Conservation (phyloP, 2,113 vertebrate species). For the Larimichthys polyactis region DNA sequence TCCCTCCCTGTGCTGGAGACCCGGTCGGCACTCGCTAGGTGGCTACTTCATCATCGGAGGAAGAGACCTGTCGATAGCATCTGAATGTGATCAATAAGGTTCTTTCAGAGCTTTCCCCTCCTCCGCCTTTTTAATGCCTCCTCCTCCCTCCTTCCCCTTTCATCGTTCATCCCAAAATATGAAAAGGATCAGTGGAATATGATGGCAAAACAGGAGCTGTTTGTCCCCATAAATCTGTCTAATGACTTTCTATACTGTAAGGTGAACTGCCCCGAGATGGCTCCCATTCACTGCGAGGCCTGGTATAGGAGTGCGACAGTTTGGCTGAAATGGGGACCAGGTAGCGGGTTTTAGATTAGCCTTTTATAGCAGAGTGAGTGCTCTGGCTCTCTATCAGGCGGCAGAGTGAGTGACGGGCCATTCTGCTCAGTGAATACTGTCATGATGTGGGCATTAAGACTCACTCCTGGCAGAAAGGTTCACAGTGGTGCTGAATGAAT, state of each 20-base stretch:
- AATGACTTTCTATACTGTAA: constrained; percentile 79
- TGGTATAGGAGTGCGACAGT: constrained; percentile 48
- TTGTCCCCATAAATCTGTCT: constrained; percentile 77
- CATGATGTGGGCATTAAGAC: constrained; percentile 76
- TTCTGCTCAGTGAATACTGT: constrained; percentile 75
- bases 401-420: constrained; percentile 70
- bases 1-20: constrained; percentile 28
- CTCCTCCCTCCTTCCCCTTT: constrained; percentile 24
- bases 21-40: constrained; percentile 41
- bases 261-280: constrained; percentile 57
- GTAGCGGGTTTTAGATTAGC: constrained; percentile 60
- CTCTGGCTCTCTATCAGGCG: constrained; percentile 62
- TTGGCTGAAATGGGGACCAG: constrained; percentile 39
- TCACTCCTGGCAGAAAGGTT: constrained; percentile 70
- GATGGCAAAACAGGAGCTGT: constrained; percentile 64
- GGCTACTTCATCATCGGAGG: constrained; percentile 77
- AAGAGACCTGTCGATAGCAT: constrained; percentile 73
- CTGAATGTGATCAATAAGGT: constrained; percentile 71
- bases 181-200: constrained; percentile 70
- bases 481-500: constrained; percentile 62
- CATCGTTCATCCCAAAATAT: constrained; percentile 57
- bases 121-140: constrained; percentile 36
- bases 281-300: constrained; percentile 43
- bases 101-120: constrained; percentile 45
- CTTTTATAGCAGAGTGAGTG: constrained; percentile 71